phyloP scores from a whole-genome alignment of 2,888 invertebrate genomes.

The Phytoseiulus persimilis region DNA sequence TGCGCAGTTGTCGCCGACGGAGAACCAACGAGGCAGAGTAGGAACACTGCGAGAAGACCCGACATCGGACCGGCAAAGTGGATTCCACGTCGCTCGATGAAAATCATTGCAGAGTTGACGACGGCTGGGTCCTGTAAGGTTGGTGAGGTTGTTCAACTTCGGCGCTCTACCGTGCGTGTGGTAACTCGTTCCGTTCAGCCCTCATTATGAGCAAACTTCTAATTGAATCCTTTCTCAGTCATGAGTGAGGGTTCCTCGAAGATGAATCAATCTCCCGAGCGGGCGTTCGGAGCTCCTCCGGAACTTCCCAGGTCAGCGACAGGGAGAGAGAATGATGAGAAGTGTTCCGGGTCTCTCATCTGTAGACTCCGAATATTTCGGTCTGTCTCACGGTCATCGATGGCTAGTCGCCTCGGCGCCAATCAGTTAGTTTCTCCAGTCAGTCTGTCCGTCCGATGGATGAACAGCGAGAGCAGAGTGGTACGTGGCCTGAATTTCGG shows the following conservation, averaged over 20 bases:
- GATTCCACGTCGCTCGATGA: background rate
- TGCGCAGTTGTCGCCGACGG: background rate
- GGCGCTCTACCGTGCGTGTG: background rate
- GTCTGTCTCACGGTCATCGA: background rate
- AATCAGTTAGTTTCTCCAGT: background rate
- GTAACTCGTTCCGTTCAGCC: background rate
- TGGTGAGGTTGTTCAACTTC: background rate
- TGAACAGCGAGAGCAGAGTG: background rate
- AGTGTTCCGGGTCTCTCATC: background rate
- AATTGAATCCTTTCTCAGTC: background rate
- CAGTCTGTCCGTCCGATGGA: background rate
- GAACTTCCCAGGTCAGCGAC: background rate
- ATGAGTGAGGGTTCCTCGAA: background rate
- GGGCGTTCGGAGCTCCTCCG: background rate
- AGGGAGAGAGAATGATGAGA: background rate
- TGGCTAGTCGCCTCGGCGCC: background rate
- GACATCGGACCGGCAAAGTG: background rate
- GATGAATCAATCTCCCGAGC: background rate
- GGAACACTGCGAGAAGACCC: background rate
- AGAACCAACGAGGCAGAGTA: background rate
- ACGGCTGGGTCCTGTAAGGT: background rate
- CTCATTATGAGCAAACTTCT: background rate
- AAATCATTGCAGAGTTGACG: background rate
- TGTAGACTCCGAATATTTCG: background rate
- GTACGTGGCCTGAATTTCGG: background rate